Percentiles rank a stretch among this genome's conserved stretches.
phyloP scores from a whole-genome alignment of 2,888 invertebrate genomes.

The Phortica okadai region DNA sequence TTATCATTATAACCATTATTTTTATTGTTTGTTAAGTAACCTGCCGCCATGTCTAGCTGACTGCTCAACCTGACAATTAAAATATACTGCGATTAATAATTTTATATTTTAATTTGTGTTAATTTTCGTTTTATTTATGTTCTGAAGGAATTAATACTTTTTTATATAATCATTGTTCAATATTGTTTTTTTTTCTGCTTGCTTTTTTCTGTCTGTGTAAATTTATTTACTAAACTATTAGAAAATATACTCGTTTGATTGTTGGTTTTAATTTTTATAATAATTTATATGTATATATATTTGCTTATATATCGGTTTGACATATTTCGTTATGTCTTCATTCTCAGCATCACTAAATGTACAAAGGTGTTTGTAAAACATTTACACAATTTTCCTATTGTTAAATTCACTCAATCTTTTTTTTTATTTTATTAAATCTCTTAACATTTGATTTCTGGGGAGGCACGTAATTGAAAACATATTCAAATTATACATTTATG shows the following conservation, averaged over 20 bases:
- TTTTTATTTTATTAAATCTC: constrained; percentile 32
- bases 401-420: constrained; percentile 20
- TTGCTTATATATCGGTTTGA: constrained; percentile 5
- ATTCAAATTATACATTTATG: constrained; percentile 43
- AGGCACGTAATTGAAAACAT: constrained; percentile 71
- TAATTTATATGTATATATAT: constrained; percentile 11
- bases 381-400: constrained; percentile 8
- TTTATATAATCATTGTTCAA: neutral
- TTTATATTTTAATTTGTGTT: neutral
- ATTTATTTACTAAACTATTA: constrained; percentile 21
- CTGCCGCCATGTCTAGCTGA: neutral
- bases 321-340: neutral
- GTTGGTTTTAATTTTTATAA: constrained; percentile 10
- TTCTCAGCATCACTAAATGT: neutral
- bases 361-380: neutral
- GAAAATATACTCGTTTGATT: constrained; percentile 32
- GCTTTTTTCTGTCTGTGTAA: neutral
- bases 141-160: constrained; percentile 30
- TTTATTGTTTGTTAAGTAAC: neutral
- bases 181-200: neutral
- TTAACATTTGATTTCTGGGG: constrained; percentile 42
- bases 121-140: constrained; percentile 3
- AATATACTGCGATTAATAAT: neutral
- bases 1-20: neutral
- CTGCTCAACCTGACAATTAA: neutral